These are phyloP conservation scores for Athene cunicularia DNA, from an alignment of 2,113 vertebrate species.

Conservation along the genomic window DNA sequence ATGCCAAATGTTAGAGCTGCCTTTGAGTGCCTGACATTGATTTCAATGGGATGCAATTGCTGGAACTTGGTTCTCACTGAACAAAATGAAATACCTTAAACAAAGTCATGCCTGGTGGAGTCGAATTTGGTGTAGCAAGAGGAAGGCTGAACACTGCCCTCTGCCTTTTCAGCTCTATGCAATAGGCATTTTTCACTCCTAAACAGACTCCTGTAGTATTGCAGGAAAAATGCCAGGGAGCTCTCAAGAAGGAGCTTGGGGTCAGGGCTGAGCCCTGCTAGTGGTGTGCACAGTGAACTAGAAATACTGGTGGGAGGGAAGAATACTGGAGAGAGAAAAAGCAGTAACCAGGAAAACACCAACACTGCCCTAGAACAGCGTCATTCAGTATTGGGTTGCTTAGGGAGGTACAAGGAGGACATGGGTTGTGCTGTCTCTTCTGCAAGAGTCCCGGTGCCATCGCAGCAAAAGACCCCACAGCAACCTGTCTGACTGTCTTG, in stretches of 20 bases:
- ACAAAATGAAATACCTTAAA: background rate
- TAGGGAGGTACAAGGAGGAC: background rate
- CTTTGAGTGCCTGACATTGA: background rate
- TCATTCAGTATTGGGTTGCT: accelerated
- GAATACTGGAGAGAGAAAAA: background rate
- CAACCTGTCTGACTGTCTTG: background rate
- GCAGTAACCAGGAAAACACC: background rate
- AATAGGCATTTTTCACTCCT: background rate
- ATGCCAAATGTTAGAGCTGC: background rate
- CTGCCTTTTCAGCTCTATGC: constrained; percentile 20
- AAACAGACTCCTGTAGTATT: background rate
- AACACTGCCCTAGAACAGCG: background rate
- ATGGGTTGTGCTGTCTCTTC: background rate
- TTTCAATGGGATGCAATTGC: background rate
- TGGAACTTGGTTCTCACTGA: background rate
- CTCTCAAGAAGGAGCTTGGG: background rate
- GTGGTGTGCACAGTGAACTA: background rate
- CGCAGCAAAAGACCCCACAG: background rate
- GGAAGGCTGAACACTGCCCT: constrained; percentile 28
- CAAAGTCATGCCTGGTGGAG: background rate
- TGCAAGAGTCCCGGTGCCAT: background rate
- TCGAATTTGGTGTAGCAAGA: background rate
- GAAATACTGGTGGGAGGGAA: background rate
- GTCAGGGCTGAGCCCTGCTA: background rate
- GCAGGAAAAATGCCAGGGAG: constrained; percentile 5